Evolutionary conservation across 2,888 invertebrate species (phyloP), one percentile per base, ranked within the genome.

Genomic region (Trissolcus brochymenae): DNA sequence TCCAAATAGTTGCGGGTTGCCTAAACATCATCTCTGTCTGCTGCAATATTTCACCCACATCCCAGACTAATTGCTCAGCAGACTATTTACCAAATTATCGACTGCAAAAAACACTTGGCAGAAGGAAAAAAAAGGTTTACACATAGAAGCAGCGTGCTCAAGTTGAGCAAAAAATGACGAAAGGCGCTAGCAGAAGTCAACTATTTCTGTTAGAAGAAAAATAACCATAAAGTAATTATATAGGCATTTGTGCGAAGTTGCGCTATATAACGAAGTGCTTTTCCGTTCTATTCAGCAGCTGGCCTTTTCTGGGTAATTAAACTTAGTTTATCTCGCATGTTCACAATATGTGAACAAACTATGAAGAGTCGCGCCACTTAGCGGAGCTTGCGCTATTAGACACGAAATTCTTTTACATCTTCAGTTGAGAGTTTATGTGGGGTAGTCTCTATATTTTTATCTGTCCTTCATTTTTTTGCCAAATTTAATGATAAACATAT

Each of bases 261-360:
- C 80, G 78, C 80, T 80, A 80, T 35, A 35, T 81, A 84, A 83
- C 81, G 79, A 82, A 84, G 75, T 81, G 76, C 81, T 85, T 83
- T 80, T 81, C 81, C 81, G 80, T 80, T 82, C 80, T 79, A 82
- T 82, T 79, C 82, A 80, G 74, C 80, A 72, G 79, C 80, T 81
- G 83, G 79, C 79, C 78, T 82, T 81, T 80, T 68, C 68, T 71
- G 66, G 78, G 65, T 78, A 79, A 77, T 81, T 81, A 81, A 83
- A 80, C 78, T 77, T 76, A 64, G 60, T 74, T 78, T 76, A 79
- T 62, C 70, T 81, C 71, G 74, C 62, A 65, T 75, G 25, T 62
- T 66, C 61, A 62, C 64, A 78, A 78, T 76, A 78, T 74, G 70
- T 64, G 67, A 62, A 64, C 72, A 78, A 71, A 70, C 78, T 73